Conservation (phyloP, 2,888 invertebrate species). For the Pardosa pseudoannulata region DNA sequence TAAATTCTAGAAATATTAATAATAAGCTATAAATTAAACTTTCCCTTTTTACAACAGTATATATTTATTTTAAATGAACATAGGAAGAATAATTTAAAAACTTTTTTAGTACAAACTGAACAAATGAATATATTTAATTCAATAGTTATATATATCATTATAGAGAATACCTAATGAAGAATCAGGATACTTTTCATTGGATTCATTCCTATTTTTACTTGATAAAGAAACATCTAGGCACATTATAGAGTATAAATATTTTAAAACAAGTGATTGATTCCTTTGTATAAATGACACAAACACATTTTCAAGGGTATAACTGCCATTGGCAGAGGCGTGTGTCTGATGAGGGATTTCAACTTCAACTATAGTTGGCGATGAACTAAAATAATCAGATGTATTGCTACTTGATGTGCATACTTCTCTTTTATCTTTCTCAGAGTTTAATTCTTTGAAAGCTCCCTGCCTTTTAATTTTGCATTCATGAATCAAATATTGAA, state of each 20-base stretch:
- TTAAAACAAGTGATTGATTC: slow-evolving; percentile 58
- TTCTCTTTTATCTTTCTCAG: background rate
- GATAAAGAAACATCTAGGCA: slow-evolving; percentile 22
- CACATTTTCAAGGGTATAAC: slow-evolving; percentile 28
- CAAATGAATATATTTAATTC: too few species aligned
- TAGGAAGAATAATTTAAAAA: too few species aligned
- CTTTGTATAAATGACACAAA: slow-evolving; percentile 37
- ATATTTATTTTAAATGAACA: too few species aligned
- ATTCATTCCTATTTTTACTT: slow-evolving; percentile 5
- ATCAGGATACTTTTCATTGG: slow-evolving; percentile 14
- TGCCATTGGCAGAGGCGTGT: background rate
- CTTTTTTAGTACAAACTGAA: too few species aligned
- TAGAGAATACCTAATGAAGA: slow-evolving; percentile 24
- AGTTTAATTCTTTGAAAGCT: slow-evolving; percentile 15
- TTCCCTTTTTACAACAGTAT: too few species aligned
- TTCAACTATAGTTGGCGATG: slow-evolving; percentile 10
- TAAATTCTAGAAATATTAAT: too few species aligned
- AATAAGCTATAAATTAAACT: too few species aligned
- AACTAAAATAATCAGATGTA: slow-evolving; percentile 34
- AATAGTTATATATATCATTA: background rate
- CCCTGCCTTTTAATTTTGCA: slow-evolving; percentile 28
- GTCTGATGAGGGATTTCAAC: slow-evolving; percentile 8
- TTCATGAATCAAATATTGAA: slow-evolving; percentile 38
- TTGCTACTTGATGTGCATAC: background rate
- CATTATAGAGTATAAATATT: slow-evolving; percentile 50